phyloP scores from a whole-genome alignment of 2,113 vertebrate genomes.

The Paratilapia polleni region DNA sequence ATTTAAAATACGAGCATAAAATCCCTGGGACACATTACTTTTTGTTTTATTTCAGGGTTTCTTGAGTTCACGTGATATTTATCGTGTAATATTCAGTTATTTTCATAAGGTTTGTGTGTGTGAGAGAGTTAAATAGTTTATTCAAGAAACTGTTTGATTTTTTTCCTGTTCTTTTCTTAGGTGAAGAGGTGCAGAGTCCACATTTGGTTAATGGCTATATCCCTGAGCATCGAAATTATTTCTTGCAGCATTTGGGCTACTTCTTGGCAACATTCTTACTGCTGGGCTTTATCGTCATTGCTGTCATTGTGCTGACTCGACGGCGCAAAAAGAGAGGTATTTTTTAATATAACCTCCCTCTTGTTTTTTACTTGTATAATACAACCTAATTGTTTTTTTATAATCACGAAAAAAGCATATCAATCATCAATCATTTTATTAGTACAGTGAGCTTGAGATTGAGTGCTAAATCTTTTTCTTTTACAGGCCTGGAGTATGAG shows the following conservation, averaged over 20 bases:
- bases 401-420: background rate
- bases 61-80: background rate
- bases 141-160: background rate
- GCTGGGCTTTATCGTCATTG: conserved; percentile 85
- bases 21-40: rapidly evolving
- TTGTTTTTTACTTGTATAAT: background rate
- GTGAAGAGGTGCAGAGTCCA: conserved; percentile 77
- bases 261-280: conserved; percentile 90
- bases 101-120: background rate
- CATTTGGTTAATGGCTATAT: conserved; percentile 92
- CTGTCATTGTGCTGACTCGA: conserved; percentile 83
- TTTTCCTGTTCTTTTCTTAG: conserved; percentile 65
- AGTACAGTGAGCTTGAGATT: background rate
- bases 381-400: background rate
- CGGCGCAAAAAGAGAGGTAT: conserved; percentile 86
- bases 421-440: background rate
- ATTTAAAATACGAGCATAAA: background rate
- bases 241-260: conserved; percentile 93
- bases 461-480: conserved; percentile 13
- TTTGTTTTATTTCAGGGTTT: background rate
- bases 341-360: background rate
- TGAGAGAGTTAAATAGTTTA: background rate
- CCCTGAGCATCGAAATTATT: conserved; percentile 86
- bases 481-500: conserved; percentile 76
- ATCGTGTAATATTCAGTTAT: background rate